Conservation (phyloP, 2,888 invertebrate species). For the Drosophila paramelanica region DNA sequence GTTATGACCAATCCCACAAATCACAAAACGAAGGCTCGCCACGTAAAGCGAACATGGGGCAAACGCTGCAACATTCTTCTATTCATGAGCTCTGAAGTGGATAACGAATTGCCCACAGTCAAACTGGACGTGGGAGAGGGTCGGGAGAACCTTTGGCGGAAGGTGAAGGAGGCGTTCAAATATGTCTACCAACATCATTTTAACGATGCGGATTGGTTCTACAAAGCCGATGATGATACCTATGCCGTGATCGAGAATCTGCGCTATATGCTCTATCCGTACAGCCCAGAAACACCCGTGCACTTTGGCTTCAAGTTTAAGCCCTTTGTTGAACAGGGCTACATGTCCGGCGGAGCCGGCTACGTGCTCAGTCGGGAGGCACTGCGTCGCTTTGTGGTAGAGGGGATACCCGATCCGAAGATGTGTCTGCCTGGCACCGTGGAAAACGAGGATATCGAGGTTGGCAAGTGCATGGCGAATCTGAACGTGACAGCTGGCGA, state of each 20-base stretch:
- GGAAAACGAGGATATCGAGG: constrained; percentile 76
- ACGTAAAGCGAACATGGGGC: constrained; percentile 28
- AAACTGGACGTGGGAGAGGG: constrained; percentile 17
- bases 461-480: constrained; percentile 91
- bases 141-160: constrained; percentile 12
- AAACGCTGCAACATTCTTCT: constrained; percentile 31
- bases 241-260: constrained; percentile 28
- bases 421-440: constrained; percentile 85
- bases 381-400: constrained; percentile 23
- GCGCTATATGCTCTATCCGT: constrained; percentile 31
- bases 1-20: constrained; percentile 20
- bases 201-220: constrained; percentile 35
- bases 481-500: constrained; percentile 95
- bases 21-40: constrained; percentile 15
- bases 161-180: constrained; percentile 27
- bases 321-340: constrained; percentile 24
- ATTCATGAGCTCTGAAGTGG: constrained; percentile 28
- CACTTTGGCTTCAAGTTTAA: constrained; percentile 33
- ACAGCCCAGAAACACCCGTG: constrained; percentile 25
- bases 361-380: constrained; percentile 30
- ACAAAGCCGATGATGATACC: constrained; percentile 31
- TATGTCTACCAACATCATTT: constrained; percentile 32
- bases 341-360: constrained; percentile 33
- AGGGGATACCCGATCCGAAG: constrained; percentile 86
- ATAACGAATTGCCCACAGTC: constrained; percentile 24